Evolutionary conservation across 2,797 vertebrate species (phyloP).

Genomic region (Poeciliopsis infans): DNA sequence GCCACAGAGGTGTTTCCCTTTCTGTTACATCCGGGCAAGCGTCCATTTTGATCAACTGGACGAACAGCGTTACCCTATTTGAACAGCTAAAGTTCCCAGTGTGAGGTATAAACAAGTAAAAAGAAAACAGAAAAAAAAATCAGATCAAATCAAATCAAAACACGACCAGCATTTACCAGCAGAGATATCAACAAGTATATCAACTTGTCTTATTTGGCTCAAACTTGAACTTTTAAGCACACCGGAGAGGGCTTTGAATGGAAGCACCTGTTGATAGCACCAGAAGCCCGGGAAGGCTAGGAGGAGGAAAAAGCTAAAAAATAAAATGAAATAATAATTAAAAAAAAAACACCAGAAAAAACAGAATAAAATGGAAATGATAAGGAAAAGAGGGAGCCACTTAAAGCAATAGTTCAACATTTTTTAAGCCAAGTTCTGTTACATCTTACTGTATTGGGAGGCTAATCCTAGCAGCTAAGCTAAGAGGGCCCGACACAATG

Average conservation of each 20-base stretch:
- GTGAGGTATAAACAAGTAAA: constrained; percentile 83
- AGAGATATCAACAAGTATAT: constrained; percentile 58
- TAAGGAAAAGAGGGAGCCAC: constrained; percentile 8
- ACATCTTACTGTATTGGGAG: background rate
- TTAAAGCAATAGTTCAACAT: background rate
- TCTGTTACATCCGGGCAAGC: constrained; percentile 63
- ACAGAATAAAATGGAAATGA: constrained; percentile 44
- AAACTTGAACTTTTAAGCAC: constrained; percentile 57
- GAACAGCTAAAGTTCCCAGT: constrained; percentile 78
- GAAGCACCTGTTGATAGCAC: constrained; percentile 73
- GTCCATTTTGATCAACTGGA: constrained; percentile 67
- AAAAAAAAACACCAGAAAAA: background rate
- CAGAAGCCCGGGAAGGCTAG: constrained; percentile 71
- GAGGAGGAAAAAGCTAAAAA: constrained; percentile 42
- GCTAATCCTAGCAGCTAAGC: background rate
- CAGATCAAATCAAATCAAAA: constrained; percentile 13
- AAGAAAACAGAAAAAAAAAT: constrained; percentile 54
- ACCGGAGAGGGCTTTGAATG: constrained; percentile 47
- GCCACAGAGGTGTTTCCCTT: constrained; percentile 73
- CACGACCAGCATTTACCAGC: constrained; percentile 74
- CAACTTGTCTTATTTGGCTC: constrained; percentile 75
- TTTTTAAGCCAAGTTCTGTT: background rate
- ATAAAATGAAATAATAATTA: background rate
- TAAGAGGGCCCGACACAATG: background rate
- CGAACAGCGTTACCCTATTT: constrained; percentile 61